phyloP scores from a whole-genome alignment of 1,140 invertebrate species.

The Drosophila burlai region DNA sequence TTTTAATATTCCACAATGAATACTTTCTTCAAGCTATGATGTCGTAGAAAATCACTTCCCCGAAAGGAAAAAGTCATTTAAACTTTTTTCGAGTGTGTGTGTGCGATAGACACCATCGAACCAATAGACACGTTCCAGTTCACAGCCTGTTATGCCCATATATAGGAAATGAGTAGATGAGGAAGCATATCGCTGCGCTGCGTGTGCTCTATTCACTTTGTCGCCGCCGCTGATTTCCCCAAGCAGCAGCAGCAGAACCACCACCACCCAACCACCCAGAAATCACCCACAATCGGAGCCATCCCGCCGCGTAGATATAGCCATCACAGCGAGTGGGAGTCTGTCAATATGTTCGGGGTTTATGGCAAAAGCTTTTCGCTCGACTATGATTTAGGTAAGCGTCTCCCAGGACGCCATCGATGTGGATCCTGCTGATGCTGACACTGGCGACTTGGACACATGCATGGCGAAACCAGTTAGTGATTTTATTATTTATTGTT shows the following conservation, averaged over 20 bases:
- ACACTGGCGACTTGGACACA: conserved; percentile 39
- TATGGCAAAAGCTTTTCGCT: conserved; percentile 60
- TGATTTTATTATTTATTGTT: conserved; percentile 81
- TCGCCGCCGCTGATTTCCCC: conserved; percentile 68
- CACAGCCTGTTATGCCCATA: conserved; percentile 23
- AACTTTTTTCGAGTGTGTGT: conserved; percentile 30
- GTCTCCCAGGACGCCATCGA: conserved; percentile 38
- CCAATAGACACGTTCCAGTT: conserved; percentile 41
- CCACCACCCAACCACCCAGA: not conserved
- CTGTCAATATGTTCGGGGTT: conserved; percentile 75
- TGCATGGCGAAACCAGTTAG: conserved; percentile 48
- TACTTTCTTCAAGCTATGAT: not conserved
- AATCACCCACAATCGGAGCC: not conserved
- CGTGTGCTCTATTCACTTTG: conserved; percentile 55
- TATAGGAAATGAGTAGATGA: conserved; percentile 11
- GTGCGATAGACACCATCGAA: conserved; percentile 10
- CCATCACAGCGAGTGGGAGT: conserved; percentile 40
- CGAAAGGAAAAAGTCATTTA: conserved; percentile 4
- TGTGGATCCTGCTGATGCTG: conserved; percentile 37
- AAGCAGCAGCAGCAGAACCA: conserved; percentile 38
- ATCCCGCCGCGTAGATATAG: conserved; percentile 21
- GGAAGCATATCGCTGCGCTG: conserved; percentile 20
- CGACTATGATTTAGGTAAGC: conserved; percentile 77
- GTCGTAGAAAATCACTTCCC: conserved; percentile 9
- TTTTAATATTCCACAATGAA: not conserved